These are phyloP conservation scores for Camponotus fellah DNA, from an alignment of 2,888 invertebrate genomes.

Conservation along the genomic window DNA sequence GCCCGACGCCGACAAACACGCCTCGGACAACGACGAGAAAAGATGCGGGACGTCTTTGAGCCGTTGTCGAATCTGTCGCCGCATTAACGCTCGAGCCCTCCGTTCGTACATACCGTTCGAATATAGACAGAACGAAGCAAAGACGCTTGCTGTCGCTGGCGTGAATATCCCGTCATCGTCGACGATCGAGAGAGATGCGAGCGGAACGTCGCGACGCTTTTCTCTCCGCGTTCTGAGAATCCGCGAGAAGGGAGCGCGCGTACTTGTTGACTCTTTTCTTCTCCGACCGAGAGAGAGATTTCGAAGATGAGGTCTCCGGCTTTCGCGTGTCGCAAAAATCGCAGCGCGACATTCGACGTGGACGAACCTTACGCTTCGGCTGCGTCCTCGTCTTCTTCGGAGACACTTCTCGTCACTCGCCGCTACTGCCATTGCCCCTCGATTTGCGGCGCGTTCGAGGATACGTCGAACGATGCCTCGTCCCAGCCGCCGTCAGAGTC, in stretches of 20 bases:
- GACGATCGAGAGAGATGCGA: slow-evolving; percentile 4
- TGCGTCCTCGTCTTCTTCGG: not conserved
- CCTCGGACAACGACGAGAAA: slow-evolving; percentile 32
- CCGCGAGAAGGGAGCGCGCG: not conserved
- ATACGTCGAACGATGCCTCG: not conserved
- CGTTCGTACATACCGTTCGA: slow-evolving; percentile 11
- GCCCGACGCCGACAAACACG: slow-evolving; percentile 24
- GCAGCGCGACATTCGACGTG: slow-evolving; percentile 20
- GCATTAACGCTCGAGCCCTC: slow-evolving; percentile 39
- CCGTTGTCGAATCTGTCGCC: slow-evolving; percentile 8
- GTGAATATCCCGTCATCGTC: not conserved
- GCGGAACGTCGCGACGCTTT: slow-evolving; percentile 6
- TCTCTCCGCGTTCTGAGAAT: not conserved
- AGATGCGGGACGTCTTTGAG: slow-evolving; percentile 11
- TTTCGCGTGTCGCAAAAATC: slow-evolving; percentile 17
- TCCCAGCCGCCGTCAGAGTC: not conserved
- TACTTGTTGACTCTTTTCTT: not conserved
- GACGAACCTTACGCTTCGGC: not conserved
- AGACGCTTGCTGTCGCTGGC: not conserved
- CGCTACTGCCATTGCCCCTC: slow-evolving; percentile 57
- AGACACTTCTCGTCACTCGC: slow-evolving; percentile 13
- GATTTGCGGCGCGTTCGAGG: slow-evolving; percentile 20
- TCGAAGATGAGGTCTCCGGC: slow-evolving; percentile 27
- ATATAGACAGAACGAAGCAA: not conserved
- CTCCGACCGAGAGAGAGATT: not conserved